Conservation (phyloP, 2,113 vertebrate genomes). For the Phrynocephalus versicolor region DNA sequence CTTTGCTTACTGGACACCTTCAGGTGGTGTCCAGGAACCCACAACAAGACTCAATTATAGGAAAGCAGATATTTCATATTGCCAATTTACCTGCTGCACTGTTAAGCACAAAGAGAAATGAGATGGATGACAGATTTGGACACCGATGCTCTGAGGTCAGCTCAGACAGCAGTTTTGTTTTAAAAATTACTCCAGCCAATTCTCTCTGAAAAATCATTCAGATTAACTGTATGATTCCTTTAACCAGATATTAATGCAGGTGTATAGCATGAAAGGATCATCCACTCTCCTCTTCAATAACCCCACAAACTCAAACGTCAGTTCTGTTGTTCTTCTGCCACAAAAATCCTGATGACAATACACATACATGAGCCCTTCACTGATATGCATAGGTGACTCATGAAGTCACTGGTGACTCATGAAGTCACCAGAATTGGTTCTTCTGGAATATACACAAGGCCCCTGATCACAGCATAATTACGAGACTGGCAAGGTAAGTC, state of each 20-base stretch:
- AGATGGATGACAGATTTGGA: slow-evolving; percentile 50
- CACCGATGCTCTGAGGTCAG: slow-evolving; percentile 40
- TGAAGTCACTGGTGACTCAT: no score
- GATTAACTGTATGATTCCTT: slow-evolving; percentile 9
- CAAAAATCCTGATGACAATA: neutral
- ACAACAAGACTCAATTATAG: slow-evolving; percentile 56
- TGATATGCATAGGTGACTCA: slow-evolving; percentile 27
- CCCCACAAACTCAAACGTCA: slow-evolving; percentile 3
- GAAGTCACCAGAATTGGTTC: neutral
- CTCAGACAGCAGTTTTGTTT: slow-evolving; percentile 30
- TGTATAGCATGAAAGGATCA: slow-evolving; percentile 12
- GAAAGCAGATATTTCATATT: slow-evolving; percentile 66
- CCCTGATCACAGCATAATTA: slow-evolving; percentile 14
- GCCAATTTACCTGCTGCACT: slow-evolving; percentile 51
- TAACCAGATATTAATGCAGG: slow-evolving; percentile 26
- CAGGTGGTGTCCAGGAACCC: slow-evolving; percentile 39
- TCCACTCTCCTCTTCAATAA: neutral
- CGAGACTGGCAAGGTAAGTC: slow-evolving; percentile 48
- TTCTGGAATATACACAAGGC: neutral
- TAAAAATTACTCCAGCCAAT: neutral
- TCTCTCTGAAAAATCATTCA: neutral
- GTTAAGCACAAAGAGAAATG: slow-evolving; percentile 35
- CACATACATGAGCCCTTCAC: slow-evolving; percentile 18
- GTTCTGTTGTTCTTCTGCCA: neutral
- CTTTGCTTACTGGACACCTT: slow-evolving; percentile 58